Percentiles rank a stretch among this genome's conserved stretches.
Conservation (phyloP, 1,140 invertebrate genomes). For the Drosophila baimaii region DNA sequence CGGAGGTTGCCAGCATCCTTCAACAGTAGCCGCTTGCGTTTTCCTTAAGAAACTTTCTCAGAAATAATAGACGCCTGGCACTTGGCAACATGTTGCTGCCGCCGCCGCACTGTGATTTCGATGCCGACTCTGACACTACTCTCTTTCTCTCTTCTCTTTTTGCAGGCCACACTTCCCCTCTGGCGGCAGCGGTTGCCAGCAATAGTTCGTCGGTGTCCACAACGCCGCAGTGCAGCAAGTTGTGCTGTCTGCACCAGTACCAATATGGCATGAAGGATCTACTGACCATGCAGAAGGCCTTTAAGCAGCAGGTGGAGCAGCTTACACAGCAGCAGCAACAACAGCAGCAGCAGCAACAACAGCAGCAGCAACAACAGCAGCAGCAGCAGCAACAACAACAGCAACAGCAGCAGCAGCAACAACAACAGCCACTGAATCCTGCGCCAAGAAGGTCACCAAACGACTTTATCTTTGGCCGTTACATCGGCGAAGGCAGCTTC, state of each 20-base stretch:
- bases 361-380: conserved; percentile 16
- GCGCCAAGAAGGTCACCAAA: conserved; percentile 89
- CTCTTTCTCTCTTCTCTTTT: conserved; percentile 15
- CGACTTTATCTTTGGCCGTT: conserved; percentile 97
- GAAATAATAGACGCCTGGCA: too few relatives aligned
- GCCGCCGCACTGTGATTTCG: conserved; percentile 1
- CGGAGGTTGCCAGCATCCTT: background rate
- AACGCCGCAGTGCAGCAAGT: conserved; percentile 62
- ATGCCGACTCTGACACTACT: conserved; percentile 9
- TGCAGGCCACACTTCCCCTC: conserved; percentile 73
- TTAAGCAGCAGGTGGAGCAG: conserved; percentile 36
- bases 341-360: conserved; percentile 40
- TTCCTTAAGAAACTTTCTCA: too few relatives aligned
- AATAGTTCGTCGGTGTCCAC: conserved; percentile 65
- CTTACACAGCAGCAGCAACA: conserved; percentile 29
- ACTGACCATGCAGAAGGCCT: conserved; percentile 35
- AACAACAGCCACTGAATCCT: conserved; percentile 77
- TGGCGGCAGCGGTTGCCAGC: conserved; percentile 77
- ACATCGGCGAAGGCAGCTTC: conserved; percentile 98
- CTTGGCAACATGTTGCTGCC: conserved; percentile 61
- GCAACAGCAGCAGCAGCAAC: conserved; percentile 31
- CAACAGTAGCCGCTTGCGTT: too few relatives aligned
- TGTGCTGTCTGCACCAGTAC: conserved; percentile 61
- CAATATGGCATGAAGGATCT: conserved; percentile 27
- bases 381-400: conserved; percentile 31